A percentile compares a stretch with the other conserved stretches of the same genome.
Evolutionary conservation across 2,797 vertebrate species (phyloP).

Genomic region (Tinamus major): DNA sequence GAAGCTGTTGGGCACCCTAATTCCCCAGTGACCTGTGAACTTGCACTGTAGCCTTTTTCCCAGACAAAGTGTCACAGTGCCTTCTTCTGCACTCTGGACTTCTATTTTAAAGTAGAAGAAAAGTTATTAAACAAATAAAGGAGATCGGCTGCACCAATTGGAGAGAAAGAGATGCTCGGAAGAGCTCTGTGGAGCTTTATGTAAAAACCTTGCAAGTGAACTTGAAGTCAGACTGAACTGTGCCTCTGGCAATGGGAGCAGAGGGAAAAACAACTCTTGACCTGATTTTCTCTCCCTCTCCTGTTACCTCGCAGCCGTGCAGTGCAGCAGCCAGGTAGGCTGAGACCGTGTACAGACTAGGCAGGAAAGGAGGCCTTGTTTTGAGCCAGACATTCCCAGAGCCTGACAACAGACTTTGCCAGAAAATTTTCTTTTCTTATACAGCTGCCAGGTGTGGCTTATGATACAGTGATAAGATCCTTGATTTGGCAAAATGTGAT

Average conservation of each 20-base stretch:
- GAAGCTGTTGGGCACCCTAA: not conserved
- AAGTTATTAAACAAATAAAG: not conserved
- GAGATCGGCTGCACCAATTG: not conserved
- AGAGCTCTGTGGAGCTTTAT: not conserved
- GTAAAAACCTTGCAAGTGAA: constrained; percentile 3
- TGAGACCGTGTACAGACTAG: not conserved
- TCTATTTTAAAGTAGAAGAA: not conserved
- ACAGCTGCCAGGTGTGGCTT: constrained; percentile 60
- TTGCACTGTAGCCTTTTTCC: not conserved
- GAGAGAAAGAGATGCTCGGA: not conserved
- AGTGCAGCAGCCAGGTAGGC: constrained; percentile 21
- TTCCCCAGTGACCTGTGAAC: not conserved
- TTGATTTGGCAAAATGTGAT: constrained; percentile 38
- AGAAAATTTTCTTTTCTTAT: constrained; percentile 42
- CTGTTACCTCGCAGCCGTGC: not conserved
- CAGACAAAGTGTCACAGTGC: not conserved
- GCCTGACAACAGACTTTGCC: constrained; percentile 23
- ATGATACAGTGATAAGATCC: constrained; percentile 53
- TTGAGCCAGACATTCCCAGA: constrained; percentile 30
- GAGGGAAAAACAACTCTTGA: constrained; percentile 50
- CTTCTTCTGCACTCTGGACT: not conserved
- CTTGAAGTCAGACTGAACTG: constrained; percentile 6
- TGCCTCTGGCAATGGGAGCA: constrained; percentile 30
- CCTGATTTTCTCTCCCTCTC: constrained; percentile 50
- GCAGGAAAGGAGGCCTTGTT: not conserved